These are phyloP conservation scores for Adelosebastes latens DNA, from an alignment of 2,797 vertebrate species.

Conservation along the genomic window DNA sequence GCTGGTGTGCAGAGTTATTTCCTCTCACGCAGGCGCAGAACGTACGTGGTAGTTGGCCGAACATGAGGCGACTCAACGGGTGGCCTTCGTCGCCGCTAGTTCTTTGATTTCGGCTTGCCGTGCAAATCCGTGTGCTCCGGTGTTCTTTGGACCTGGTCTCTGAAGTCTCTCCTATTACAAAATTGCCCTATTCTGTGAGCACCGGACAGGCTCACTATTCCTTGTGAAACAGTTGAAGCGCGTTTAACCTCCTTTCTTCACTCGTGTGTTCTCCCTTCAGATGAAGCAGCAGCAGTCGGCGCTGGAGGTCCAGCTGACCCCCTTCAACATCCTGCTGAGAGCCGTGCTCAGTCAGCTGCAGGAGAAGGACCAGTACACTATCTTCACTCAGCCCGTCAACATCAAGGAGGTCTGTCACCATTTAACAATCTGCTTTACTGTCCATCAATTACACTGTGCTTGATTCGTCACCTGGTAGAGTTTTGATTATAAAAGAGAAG, in stretches of 20 bases:
- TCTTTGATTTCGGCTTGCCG: no score
- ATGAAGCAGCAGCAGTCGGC: conserved; percentile 94
- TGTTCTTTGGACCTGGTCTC: no score
- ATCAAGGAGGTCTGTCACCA: conserved; percentile 87
- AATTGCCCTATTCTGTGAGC: no score
- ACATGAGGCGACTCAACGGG: no score
- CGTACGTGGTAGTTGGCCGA: no score
- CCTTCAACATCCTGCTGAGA: conserved; percentile 91
- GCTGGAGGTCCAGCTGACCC: conserved; percentile 93
- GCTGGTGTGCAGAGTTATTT: no score
- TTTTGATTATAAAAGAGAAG: neutral
- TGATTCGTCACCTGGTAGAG: neutral
- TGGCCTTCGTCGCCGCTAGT: no score
- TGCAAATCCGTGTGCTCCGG: no score
- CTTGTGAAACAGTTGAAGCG: no score
- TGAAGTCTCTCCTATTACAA: no score
- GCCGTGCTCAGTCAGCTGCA: conserved; percentile 93
- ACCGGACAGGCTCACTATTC: no score
- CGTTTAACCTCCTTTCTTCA: neutral
- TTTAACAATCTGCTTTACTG: neutral
- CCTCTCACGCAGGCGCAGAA: no score
- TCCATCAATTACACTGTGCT: neutral
- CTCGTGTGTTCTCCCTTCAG: conserved; percentile 68
- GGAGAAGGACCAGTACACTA: conserved; percentile 92
- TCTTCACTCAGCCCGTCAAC: conserved; percentile 95